Conservation (phyloP, 2,797 vertebrate species). For the Platyrinchus mystaceus region DNA sequence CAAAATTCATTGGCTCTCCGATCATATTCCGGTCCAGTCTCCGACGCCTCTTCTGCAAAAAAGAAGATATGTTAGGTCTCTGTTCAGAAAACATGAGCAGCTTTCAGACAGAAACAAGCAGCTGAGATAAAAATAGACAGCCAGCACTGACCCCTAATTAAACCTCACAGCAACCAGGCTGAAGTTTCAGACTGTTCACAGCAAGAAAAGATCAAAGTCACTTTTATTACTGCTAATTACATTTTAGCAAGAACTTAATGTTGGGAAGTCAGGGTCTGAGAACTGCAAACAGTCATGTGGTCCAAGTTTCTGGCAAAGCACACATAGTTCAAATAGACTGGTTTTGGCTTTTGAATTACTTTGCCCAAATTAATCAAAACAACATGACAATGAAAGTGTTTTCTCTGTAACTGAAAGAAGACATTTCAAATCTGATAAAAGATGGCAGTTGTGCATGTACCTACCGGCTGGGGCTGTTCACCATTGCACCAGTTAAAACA, state of each 20-base stretch:
- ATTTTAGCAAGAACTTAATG: background rate
- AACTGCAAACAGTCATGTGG: background rate
- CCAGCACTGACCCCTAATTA: background rate
- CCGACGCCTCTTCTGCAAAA: conserved; percentile 79
- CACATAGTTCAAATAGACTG: background rate
- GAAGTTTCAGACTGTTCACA: background rate
- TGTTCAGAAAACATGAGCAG: background rate
- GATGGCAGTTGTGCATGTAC: conserved; percentile 44
- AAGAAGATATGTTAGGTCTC: background rate
- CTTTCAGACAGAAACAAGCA: background rate
- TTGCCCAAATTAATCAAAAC: background rate
- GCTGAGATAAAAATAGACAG: background rate
- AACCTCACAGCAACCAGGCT: background rate
- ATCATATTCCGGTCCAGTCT: conserved; percentile 88
- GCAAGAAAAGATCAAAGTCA: background rate
- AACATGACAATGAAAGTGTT: background rate
- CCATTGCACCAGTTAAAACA: conserved; percentile 93
- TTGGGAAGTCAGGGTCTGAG: background rate
- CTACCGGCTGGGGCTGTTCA: conserved; percentile 89
- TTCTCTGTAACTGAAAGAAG: background rate
- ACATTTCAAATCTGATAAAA: background rate
- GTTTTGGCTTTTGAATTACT: background rate
- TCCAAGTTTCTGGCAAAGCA: background rate
- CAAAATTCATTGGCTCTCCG: conserved; percentile 88
- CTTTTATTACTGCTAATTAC: background rate